Base-by-base conservation (phyloP, 2,888 invertebrate genomes). In the Mimumesa dahlbomi region DNA sequence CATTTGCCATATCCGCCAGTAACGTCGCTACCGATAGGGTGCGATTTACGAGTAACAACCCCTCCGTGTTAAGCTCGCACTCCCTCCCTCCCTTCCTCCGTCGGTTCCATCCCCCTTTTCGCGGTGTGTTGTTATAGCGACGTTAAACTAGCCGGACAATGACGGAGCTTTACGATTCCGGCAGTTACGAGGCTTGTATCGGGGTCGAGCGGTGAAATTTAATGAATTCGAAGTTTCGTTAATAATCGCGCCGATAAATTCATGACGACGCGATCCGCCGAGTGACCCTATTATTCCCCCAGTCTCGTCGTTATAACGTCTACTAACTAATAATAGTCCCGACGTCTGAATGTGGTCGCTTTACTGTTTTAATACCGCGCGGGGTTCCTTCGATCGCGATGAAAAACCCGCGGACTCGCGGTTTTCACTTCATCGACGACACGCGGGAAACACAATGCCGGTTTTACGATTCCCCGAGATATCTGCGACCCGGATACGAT, bases 81-180 rank as follows among this genome's bases (percentile, higher is more conserved):
- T 21, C 40, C 34, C 45, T 45, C 57, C 42, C 31, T 34, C 36
- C 14, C 14, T n/a, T 31, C 18, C 25, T 3, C 25, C 4, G 4
- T 25, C 25, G 25, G 25, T 34, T 29, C n/a, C n/a, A n/a, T n/a
- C 46, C 34, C 36, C 46, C 25, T n/a, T 31, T 48, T 21, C 25
- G 5, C 25, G 38, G 34, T 45, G 22, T 57, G 77, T 80, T 68
- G 73, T 81, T 81, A 79, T 75, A 76, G 74, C 79, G 70, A 79
- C 80, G 75, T 82, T 81, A 78, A 84, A 82, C 84, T 77, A 74
- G 73, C 75, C 76, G 70, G 81, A 82, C 82, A 85, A 82, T 83
- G 73, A 79, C 75, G 69, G 65, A 57, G 74, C 74, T 79, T 78
- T 77, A 75, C 75, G 74, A 74, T 73, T 67, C 49, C 31, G 71